Conservation (phyloP, 2,113 vertebrate species). For the Epinephelus fuscoguttatus region DNA sequence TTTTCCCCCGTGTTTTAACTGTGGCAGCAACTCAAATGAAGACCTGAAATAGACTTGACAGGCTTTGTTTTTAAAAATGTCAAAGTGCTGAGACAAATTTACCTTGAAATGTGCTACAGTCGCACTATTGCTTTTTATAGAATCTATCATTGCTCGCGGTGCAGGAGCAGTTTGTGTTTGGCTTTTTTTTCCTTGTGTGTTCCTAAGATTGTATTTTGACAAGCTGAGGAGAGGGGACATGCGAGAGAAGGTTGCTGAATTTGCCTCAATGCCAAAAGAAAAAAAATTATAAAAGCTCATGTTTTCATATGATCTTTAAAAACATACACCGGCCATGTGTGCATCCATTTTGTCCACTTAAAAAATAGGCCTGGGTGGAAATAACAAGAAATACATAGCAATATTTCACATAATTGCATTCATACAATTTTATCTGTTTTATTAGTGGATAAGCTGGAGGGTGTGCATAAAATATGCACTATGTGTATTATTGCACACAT, state of each 20-base stretch:
- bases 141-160: constrained; percentile 57
- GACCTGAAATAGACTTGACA: constrained; percentile 78
- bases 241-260: constrained; percentile 47
- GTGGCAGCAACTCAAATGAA: constrained; percentile 58
- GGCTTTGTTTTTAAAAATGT: constrained; percentile 76
- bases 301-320: constrained; percentile 13
- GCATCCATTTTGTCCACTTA: background rate
- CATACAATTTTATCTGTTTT: background rate
- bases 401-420: background rate
- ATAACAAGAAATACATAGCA: background rate
- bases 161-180: constrained; percentile 29
- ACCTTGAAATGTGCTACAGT: constrained; percentile 78
- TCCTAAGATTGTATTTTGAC: constrained; percentile 58
- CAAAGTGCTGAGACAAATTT: constrained; percentile 80
- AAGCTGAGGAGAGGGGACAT: constrained; percentile 42
- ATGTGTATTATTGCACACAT: constrained; percentile 11
- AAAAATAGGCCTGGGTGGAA: background rate
- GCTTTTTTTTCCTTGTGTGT: constrained; percentile 5
- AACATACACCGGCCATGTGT: background rate
- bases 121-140: constrained; percentile 76
- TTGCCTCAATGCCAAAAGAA: constrained; percentile 26
- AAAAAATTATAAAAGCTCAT: background rate
- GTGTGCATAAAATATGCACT: constrained; percentile 6
- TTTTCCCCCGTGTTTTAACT: background rate
- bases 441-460: background rate